Evolutionary conservation across 2,113 vertebrate species (phyloP), one percentile per base, ranked within the genome.

Genomic region (Hiodon alosoides): DNA sequence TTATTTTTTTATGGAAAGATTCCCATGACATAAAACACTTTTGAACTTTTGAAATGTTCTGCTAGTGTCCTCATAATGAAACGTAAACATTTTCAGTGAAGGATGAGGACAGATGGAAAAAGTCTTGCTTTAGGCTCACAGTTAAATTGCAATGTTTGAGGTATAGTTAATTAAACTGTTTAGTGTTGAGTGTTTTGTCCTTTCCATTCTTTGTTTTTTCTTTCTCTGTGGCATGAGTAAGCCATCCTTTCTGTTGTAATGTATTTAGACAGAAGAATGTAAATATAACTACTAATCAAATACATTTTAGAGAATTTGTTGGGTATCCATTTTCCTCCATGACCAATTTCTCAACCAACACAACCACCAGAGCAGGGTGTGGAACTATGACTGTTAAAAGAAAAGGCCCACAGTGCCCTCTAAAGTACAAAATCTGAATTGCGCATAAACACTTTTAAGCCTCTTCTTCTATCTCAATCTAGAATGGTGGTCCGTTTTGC

Each of bases 371-470:
- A 10, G 53, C 46, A 57, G 31, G 46, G 47, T 17, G 65, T 57
- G 47, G 46, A 67, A 67, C 13, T 13, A 66, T 13, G 6, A 53
- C 4, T 16, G 53, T 8, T 50, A 66, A 72, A 75, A 77, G 46
- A 58, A 47, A 50, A 79, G 80, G 78, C 51, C 68, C 74, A 83
- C 81, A 83, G 78, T 79, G 81, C 81, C 83, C 83, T 78, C 83
- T 84, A 68, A 79, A 80, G 83, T 64, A 72, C 54, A 50, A 11
- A 11, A 50, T n/a, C 13, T 55, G 74, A 81, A 81, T 48, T 79
- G 72, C 78, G 79, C 47, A 6, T 11, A 74, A 16, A 59, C 54
- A 73, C 53, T 10, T 7, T 62, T 13, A 67, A 65, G 52, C 14
- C 51, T 31, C 48, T 17, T 5, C 51, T 14, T n/a, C 14, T 11